Conservation (phyloP, 1,140 invertebrate genomes). For the Cotesia typhae region DNA sequence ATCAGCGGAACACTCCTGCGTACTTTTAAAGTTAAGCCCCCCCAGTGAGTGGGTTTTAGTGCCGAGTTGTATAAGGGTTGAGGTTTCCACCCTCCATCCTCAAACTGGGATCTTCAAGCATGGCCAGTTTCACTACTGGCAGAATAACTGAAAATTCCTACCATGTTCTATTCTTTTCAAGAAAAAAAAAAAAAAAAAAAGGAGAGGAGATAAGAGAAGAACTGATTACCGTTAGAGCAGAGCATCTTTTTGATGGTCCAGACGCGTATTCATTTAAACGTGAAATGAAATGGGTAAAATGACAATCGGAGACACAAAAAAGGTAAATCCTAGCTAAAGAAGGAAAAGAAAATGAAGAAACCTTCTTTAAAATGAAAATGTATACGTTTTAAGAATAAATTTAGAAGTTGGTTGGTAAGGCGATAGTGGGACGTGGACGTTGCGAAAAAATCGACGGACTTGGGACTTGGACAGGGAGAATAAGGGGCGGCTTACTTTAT, state of each 20-base stretch:
- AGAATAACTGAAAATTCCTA: background rate
- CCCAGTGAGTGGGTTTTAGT: slow-evolving; percentile 34
- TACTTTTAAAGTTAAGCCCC: slow-evolving; percentile 55
- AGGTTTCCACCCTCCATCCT: background rate
- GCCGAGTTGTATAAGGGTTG: slow-evolving; percentile 12
- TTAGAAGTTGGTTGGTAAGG: slow-evolving; percentile 11
- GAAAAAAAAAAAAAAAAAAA: background rate
- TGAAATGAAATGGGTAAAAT: slow-evolving; percentile 8
- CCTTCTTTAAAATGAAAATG: slow-evolving; percentile 38
- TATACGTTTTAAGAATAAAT: slow-evolving; percentile 46
- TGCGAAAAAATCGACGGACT: too few relatives aligned
- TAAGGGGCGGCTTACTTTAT: too few relatives aligned
- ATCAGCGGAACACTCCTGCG: slow-evolving; percentile 49
- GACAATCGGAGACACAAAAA: background rate
- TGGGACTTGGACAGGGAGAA: too few relatives aligned
- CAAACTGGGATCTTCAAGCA: too few relatives aligned
- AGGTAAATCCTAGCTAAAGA: background rate
- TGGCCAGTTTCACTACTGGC: too few relatives aligned
- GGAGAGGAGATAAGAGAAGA: too few relatives aligned
- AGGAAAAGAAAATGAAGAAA: background rate
- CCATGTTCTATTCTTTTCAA: background rate
- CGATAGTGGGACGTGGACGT: too few relatives aligned
- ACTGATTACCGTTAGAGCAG: background rate
- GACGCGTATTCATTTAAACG: background rate
- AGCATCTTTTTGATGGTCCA: slow-evolving; percentile 4